Conservation (phyloP, 2,888 invertebrate species). For the Hermodice carunculata region DNA sequence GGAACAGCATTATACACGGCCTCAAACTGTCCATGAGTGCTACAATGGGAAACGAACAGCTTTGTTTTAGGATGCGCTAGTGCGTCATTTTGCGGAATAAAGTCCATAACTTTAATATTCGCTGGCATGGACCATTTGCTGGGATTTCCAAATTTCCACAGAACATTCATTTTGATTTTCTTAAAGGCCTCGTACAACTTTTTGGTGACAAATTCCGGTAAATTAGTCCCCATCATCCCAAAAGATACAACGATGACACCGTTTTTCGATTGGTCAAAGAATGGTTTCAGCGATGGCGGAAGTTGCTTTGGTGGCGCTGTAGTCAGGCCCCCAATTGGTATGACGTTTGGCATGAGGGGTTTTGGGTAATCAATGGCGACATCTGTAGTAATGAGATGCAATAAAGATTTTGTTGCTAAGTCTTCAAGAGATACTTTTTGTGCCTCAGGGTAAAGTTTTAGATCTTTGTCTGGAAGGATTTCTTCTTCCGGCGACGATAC, state of each 20-base stretch:
- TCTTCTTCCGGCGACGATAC: slow-evolving; percentile 4
- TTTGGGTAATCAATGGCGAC: slow-evolving; percentile 29
- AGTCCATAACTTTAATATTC: slow-evolving; percentile 30
- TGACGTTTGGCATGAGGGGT: slow-evolving; percentile 33
- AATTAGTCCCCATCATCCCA: slow-evolving; percentile 14
- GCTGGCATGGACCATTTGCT: background rate
- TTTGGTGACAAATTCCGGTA: background rate
- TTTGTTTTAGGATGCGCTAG: slow-evolving; percentile 44
- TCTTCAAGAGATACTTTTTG: slow-evolving; percentile 1
- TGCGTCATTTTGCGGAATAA: slow-evolving; percentile 50
- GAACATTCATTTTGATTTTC: background rate
- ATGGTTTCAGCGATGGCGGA: slow-evolving; percentile 18
- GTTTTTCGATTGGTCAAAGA: background rate
- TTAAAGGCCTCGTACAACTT: slow-evolving; percentile 7
- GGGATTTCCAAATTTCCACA: background rate
- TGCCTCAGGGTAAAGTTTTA: slow-evolving; percentile 23
- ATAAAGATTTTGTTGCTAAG: slow-evolving; percentile 10
- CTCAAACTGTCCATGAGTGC: slow-evolving; percentile 44
- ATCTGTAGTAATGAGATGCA: slow-evolving; percentile 31
- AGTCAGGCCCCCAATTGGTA: slow-evolving; percentile 30
- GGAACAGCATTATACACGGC: slow-evolving; percentile 47
- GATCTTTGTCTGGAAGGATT: slow-evolving; percentile 17
- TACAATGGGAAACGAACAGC: slow-evolving; percentile 49
- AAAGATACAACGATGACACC: slow-evolving; percentile 31
- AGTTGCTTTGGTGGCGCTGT: slow-evolving; percentile 25